Evolutionary conservation across 92 coral and sea anemone species (phyloP).

Genomic region (Meandrina meandrites): DNA sequence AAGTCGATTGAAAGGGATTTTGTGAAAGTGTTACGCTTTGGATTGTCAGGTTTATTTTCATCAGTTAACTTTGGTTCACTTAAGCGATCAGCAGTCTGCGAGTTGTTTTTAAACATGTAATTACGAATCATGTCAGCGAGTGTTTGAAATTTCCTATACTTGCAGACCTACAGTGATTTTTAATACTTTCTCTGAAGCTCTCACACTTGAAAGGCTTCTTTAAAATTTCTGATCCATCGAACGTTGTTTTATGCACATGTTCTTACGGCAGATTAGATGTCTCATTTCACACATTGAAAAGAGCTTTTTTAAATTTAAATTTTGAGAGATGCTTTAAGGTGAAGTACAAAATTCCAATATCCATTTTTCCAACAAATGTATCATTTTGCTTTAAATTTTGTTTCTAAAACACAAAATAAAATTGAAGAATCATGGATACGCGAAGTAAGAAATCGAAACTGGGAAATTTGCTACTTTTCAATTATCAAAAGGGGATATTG

Average conservation of each 20-base stretch:
- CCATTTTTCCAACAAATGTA: background rate
- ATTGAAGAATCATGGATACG: background rate
- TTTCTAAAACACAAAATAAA: background rate
- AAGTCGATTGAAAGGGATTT: background rate
- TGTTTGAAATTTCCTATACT: background rate
- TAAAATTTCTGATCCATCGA: background rate
- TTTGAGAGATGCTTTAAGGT: background rate
- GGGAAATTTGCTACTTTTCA: background rate
- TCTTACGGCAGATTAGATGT: background rate
- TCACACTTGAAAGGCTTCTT: background rate
- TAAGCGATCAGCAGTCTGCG: background rate
- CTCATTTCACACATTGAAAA: background rate
- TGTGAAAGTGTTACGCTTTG: background rate
- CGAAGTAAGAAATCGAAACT: background rate
- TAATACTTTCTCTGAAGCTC: background rate
- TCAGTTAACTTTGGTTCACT: background rate
- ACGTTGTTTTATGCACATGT: background rate
- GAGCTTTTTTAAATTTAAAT: background rate
- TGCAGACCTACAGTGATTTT: background rate
- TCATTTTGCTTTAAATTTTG: background rate
- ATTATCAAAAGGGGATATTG: background rate
- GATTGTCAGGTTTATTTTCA: background rate
- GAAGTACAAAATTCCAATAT: background rate
- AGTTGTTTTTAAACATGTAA: background rate
- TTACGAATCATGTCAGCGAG: background rate